These are phyloP conservation scores for Micromussa lordhowensis DNA, from an alignment of 92 coral and sea anemone species.

Conservation along the genomic window DNA sequence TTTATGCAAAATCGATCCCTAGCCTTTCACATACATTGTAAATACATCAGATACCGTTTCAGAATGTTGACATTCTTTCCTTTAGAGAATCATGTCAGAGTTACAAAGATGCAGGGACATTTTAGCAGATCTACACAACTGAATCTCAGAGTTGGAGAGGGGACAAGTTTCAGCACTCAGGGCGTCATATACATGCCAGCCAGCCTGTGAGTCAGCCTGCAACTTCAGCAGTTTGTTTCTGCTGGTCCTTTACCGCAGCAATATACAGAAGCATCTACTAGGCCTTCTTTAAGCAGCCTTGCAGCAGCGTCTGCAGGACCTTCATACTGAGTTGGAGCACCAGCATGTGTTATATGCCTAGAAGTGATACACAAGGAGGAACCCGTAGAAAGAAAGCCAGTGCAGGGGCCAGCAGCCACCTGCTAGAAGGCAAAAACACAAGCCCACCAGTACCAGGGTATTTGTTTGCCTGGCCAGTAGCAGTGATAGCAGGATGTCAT, in stretches of 20 bases:
- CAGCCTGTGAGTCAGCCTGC: constrained; percentile 36
- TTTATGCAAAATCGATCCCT: no score
- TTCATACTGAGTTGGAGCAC: constrained; percentile 29
- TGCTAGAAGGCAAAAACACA: constrained; percentile 37
- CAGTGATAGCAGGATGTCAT: constrained; percentile 48
- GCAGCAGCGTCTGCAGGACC: background rate
- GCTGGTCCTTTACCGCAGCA: background rate
- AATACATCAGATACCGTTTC: constrained; percentile 12
- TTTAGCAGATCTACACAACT: constrained; percentile 31
- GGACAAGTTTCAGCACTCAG: constrained; percentile 21
- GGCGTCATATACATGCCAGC: constrained; percentile 6
- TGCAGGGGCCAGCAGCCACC: constrained; percentile 29
- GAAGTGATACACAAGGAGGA: constrained; percentile 31
- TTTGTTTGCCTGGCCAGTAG: constrained; percentile 67
- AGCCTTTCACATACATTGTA: no score
- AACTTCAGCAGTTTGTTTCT: constrained; percentile 38
- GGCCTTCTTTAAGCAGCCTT: no score
- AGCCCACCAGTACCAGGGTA: constrained; percentile 63
- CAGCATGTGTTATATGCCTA: constrained; percentile 41
- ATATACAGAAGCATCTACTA: background rate
- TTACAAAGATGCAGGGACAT: constrained; percentile 32
- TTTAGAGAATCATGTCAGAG: constrained; percentile 47
- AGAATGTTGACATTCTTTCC: constrained; percentile 16
- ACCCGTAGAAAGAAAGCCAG: constrained; percentile 26
- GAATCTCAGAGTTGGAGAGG: constrained; percentile 39